Conservation (phyloP, 2,888 invertebrate species). For the Andrena dorsata region DNA sequence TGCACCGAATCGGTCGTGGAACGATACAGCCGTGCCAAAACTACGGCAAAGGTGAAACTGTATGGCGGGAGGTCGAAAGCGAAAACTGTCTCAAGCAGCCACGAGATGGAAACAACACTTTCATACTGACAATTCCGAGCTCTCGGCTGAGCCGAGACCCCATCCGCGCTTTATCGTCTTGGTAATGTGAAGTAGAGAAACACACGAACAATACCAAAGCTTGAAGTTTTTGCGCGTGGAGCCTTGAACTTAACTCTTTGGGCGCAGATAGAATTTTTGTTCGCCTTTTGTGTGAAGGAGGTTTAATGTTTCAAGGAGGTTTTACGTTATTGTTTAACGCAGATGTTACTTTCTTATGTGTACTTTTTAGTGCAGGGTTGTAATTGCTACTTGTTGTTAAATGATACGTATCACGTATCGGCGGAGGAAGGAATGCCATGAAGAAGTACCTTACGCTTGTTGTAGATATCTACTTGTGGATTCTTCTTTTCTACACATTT, state of each 20-base stretch:
- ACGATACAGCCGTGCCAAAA: constrained; percentile 17
- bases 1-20: constrained; percentile 18
- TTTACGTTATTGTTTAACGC: no score
- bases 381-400: no score
- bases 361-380: no score
- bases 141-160: constrained; percentile 14
- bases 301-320: no score
- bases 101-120: background rate
- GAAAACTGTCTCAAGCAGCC: constrained; percentile 43
- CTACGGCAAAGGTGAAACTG: constrained; percentile 45
- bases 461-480: no score
- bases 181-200: background rate
- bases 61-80: constrained; percentile 23
- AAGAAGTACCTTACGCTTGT: no score
- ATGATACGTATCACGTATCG: no score
- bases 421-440: no score
- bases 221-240: background rate
- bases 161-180: background rate
- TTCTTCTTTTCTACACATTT: no score
- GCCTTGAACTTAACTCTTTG: background rate
- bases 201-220: background rate
- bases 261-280: background rate
- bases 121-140: constrained; percentile 2
- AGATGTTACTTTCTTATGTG: no score
- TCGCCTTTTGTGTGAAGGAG: background rate